Base-by-base conservation (phyloP, 2,113 vertebrate genomes). In the Oriolus oriolus region DNA sequence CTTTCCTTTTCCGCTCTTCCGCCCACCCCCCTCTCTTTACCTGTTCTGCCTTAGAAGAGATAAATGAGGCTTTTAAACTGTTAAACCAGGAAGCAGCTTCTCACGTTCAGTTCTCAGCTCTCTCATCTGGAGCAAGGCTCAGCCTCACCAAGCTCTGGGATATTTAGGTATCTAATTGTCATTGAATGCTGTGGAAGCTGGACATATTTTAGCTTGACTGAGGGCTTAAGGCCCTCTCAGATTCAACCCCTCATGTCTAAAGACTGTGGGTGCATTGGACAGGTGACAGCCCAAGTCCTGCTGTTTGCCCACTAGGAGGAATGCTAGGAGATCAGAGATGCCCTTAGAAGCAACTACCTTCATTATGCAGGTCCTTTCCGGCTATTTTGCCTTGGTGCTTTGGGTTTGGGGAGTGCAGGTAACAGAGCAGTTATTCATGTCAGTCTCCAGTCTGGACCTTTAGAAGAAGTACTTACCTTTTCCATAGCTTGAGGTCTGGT, bases 1-100 rank as follows among this genome's bases (percentile, higher is more conserved):
- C 15, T 49, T 20, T 33, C 8, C 16, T 66, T 15, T 86, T 61
- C 45, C 0, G 0, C 35, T 42, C 30, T 33, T 30, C 24, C 2
- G 1, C 16, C 3, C 33, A 2, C 7, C 9, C 8, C 16, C 10
- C 2, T 86, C 9, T 76, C 15, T 73, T 49, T 64, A 57, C 5
- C 1, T 70, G 59, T 71, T 80, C 56, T 26, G 10, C 30, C 24
- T 12, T 19, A 21, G 44, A 60, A 59, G 33, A 76, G 41, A 35
- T 1, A 44, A 76, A n/a, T 31, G 57, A 84, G 15, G 35, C 23
- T 49, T 89, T 95, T 39, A 60, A 84, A 28, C 31, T 86, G 41
- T 71, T 64, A 61, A 81, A 78, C 28, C 18, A 22, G 4, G 8
- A 91, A 42, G 20, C 33, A 68, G 41, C 26, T 68, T 33, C 26